Conservation (phyloP, 2,888 invertebrate species). For the Lasioglossum zephyrum region DNA sequence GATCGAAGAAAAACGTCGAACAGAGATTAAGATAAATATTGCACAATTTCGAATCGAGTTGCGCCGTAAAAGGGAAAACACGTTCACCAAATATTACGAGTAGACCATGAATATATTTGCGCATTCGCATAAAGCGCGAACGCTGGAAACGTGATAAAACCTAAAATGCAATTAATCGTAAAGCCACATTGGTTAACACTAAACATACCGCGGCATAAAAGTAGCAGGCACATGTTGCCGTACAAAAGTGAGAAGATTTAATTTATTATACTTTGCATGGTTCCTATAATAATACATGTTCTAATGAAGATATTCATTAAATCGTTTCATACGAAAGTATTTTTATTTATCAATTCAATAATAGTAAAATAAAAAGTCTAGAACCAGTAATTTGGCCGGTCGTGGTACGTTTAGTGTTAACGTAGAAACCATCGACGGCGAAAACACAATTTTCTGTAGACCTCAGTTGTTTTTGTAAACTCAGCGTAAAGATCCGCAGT, state of each 20-base stretch:
- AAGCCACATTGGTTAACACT: not conserved
- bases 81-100: not conserved
- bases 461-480: not conserved
- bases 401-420: not conserved
- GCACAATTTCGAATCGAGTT: not conserved
- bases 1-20: not conserved
- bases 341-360: no score
- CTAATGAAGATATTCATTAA: no score
- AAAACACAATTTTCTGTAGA: not conserved
- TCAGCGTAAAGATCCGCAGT: not conserved
- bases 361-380: no score
- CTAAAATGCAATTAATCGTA: not conserved
- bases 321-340: no score
- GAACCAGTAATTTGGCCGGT: no score
- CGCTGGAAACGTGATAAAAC: no score
- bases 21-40: not conserved
- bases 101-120: not conserved
- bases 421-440: not conserved
- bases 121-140: not conserved
- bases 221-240: no score
- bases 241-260: no score
- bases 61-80: not conserved
- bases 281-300: no score
- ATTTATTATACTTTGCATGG: no score
- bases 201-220: no score